These are phyloP conservation scores for Clinocottus analis DNA, from an alignment of 2,113 vertebrate species.

Conservation along the genomic window DNA sequence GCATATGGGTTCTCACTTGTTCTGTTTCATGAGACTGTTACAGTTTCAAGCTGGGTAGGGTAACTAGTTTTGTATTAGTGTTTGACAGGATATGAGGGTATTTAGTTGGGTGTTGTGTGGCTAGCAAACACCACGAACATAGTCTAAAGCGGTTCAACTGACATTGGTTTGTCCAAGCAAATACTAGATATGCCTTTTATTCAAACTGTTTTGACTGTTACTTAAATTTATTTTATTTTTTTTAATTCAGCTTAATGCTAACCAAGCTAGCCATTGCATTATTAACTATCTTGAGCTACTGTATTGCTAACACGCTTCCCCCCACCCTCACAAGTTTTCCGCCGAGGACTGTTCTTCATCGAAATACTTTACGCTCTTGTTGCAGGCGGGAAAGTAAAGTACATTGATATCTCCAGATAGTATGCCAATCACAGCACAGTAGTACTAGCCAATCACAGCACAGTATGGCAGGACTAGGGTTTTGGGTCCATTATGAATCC, in stretches of 20 bases:
- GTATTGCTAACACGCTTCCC: neutral
- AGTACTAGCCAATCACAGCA: neutral
- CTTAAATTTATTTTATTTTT: no score
- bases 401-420: neutral
- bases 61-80: neutral
- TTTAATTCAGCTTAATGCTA: neutral
- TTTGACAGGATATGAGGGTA: neutral
- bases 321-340: neutral
- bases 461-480: neutral
- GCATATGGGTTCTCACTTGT: neutral
- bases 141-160: neutral
- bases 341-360: neutral
- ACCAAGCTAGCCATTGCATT: neutral
- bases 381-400: neutral
- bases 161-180: slow-evolving; percentile 5
- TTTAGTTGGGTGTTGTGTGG: slow-evolving; percentile 6
- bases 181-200: neutral
- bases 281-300: neutral
- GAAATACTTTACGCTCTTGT: neutral
- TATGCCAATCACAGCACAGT: neutral
- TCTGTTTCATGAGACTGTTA: neutral
- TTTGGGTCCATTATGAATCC: neutral
- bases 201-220: neutral
- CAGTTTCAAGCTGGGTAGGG: neutral
- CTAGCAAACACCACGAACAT: neutral